A percentile compares a stretch with the other conserved stretches of the same genome.
These are phyloP conservation scores for Semaprochilodus insignis DNA, from an alignment of 2,797 vertebrate genomes.

Conservation along the genomic window DNA sequence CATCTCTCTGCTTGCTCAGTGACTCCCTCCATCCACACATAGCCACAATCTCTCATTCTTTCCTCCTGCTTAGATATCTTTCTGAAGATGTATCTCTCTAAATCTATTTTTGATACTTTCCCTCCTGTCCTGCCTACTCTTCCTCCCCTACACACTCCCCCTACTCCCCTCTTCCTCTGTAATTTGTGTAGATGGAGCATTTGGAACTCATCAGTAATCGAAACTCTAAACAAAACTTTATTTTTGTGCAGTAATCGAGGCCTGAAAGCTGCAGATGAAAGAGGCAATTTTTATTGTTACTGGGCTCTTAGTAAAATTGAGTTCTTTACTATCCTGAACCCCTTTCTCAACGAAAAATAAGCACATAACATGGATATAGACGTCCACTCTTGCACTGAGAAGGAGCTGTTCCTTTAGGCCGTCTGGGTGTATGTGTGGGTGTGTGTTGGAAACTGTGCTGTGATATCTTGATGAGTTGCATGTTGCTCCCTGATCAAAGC, in stretches of 20 bases:
- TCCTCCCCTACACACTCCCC: conserved; percentile 40
- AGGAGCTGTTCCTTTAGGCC: conserved; percentile 18
- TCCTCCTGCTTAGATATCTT: not conserved
- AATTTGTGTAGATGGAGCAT: conserved; percentile 90
- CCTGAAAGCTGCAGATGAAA: conserved; percentile 92
- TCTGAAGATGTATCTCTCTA: not conserved
- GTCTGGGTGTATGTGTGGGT: conserved; percentile 47
- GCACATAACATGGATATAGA: conserved; percentile 77
- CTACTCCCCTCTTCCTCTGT: conserved; percentile 21
- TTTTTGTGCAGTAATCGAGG: conserved; percentile 91
- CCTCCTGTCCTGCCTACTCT: conserved; percentile 51
- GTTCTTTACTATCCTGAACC: conserved; percentile 67
- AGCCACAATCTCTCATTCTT: not conserved
- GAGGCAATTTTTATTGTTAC: conserved; percentile 89
- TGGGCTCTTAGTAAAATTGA: conserved; percentile 84
- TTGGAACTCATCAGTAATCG: conserved; percentile 93
- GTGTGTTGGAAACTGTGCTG: conserved; percentile 52
- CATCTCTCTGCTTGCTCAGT: not conserved
- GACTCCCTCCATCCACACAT: not conserved
- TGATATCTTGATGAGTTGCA: conserved; percentile 77
- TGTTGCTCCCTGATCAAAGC: conserved; percentile 80
- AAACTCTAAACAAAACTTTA: conserved; percentile 94
- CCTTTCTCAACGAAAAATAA: conserved; percentile 46
- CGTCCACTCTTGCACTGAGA: conserved; percentile 73
- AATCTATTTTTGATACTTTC: conserved; percentile 29